A percentile compares a stretch with the other conserved stretches of the same genome.
phyloP scores from a whole-genome alignment of 1,140 invertebrate genomes.

The Leptopilina boulardi region DNA sequence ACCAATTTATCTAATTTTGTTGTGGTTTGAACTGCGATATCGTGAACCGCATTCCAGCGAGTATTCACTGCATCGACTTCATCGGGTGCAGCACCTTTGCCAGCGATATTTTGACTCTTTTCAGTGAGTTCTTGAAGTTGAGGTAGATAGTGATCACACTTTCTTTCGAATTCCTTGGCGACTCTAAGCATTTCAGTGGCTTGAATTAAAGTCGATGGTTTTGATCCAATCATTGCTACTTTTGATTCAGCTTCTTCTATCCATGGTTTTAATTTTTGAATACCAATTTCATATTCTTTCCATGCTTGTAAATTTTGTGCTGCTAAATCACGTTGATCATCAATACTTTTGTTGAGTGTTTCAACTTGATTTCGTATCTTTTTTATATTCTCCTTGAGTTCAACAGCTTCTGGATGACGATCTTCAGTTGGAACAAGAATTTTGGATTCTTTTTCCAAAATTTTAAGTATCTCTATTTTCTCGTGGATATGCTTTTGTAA shows the following conservation, averaged over 20 bases:
- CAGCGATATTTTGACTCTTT: constrained; percentile 84
- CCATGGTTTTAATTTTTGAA: constrained; percentile 90
- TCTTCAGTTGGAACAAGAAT: constrained; percentile 74
- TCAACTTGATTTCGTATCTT: constrained; percentile 82
- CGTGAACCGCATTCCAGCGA: constrained; percentile 86
- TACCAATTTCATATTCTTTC: constrained; percentile 88
- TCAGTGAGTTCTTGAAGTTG: constrained; percentile 83
- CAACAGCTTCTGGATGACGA: constrained; percentile 77
- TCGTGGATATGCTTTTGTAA: constrained; percentile 84
- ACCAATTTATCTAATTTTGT: constrained; percentile 88
- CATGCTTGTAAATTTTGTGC: constrained; percentile 87
- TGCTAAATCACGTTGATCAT: constrained; percentile 83
- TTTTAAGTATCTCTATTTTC: constrained; percentile 83
- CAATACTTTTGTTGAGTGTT: constrained; percentile 82
- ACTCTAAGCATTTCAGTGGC: constrained; percentile 85
- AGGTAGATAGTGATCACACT: constrained; percentile 86
- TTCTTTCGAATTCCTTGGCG: constrained; percentile 82
- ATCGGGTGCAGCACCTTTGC: constrained; percentile 84
- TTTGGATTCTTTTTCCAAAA: constrained; percentile 85
- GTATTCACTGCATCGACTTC: constrained; percentile 89
- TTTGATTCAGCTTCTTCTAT: constrained; percentile 90
- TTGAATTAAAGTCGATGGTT: constrained; percentile 87
- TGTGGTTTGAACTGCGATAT: constrained; percentile 83
- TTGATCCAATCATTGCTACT: constrained; percentile 81
- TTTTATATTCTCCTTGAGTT: constrained; percentile 81